Conservation (phyloP, 2,113 vertebrate species). For the Hydrochoerus hydrochaeris region DNA sequence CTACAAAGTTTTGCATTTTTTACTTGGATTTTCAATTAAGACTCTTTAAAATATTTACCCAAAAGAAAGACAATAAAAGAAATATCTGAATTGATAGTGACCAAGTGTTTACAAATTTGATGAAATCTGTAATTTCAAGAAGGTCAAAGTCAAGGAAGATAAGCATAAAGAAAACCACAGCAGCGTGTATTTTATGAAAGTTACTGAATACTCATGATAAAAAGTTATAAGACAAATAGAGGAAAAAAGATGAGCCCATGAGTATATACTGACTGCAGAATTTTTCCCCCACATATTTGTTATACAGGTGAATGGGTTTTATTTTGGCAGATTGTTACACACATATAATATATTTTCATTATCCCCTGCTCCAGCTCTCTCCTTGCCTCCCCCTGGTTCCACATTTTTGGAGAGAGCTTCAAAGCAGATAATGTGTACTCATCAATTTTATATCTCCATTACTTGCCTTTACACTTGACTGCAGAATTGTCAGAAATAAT, state of each 20-base stretch:
- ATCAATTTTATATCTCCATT: background rate
- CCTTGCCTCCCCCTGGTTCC: background rate
- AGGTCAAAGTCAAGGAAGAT: background rate
- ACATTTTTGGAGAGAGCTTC: background rate
- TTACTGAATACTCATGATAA: background rate
- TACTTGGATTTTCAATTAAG: background rate
- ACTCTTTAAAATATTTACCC: background rate
- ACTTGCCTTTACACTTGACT: background rate
- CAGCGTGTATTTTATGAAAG: too few relatives aligned
- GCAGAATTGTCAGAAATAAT: background rate
- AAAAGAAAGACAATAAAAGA: background rate
- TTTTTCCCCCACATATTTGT: background rate
- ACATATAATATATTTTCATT: background rate
- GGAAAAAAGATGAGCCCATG: too few relatives aligned
- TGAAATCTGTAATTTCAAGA: background rate
- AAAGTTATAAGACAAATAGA: background rate
- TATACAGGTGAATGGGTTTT: background rate
- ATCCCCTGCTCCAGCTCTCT: background rate
- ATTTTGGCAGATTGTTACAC: background rate
- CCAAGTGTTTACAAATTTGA: background rate
- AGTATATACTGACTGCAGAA: background rate
- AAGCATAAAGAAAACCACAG: background rate
- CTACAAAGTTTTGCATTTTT: background rate
- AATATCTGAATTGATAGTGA: background rate
- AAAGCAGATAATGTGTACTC: background rate